Conservation (phyloP, 2,888 invertebrate species). For the Noctua janthe region DNA sequence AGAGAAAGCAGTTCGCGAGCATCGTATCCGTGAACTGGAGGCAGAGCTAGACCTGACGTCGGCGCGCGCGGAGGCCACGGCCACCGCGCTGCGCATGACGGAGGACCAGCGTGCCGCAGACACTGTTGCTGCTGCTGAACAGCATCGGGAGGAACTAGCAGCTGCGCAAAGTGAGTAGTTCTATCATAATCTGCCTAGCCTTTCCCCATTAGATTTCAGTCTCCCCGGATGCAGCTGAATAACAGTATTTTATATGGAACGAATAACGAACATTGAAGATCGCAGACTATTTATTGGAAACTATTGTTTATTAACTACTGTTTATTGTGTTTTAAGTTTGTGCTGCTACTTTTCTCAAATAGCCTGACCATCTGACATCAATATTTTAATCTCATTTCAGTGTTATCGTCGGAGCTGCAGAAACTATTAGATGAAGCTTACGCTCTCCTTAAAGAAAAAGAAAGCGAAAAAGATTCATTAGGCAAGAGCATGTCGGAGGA, state of each 20-base stretch:
- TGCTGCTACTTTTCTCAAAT: background rate
- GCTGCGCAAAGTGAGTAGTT: constrained; percentile 84
- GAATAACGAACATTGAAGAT: too few species aligned
- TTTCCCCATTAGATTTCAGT: background rate
- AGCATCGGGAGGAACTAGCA: constrained; percentile 85
- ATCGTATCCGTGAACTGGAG: constrained; percentile 88
- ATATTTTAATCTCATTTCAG: constrained; percentile 73
- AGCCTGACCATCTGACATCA: background rate
- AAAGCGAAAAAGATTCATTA: constrained; percentile 87
- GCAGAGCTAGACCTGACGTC: constrained; percentile 81
- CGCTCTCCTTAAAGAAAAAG: constrained; percentile 88
- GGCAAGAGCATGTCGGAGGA: constrained; percentile 89
- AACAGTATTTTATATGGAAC: background rate
- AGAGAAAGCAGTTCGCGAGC: constrained; percentile 86
- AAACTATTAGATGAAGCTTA: constrained; percentile 89
- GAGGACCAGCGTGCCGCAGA: constrained; percentile 84
- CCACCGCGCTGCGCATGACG: constrained; percentile 77
- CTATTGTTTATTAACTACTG: too few species aligned
- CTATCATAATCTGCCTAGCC: background rate
- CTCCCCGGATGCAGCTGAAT: background rate
- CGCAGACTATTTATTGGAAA: background rate
- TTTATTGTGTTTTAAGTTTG: background rate
- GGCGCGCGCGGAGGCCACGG: constrained; percentile 83
- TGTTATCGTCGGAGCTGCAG: constrained; percentile 88
- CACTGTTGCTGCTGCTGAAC: constrained; percentile 77